These are phyloP conservation scores for Edolisoma coerulescens DNA, from an alignment of 2,113 vertebrate species.

Conservation along the genomic window DNA sequence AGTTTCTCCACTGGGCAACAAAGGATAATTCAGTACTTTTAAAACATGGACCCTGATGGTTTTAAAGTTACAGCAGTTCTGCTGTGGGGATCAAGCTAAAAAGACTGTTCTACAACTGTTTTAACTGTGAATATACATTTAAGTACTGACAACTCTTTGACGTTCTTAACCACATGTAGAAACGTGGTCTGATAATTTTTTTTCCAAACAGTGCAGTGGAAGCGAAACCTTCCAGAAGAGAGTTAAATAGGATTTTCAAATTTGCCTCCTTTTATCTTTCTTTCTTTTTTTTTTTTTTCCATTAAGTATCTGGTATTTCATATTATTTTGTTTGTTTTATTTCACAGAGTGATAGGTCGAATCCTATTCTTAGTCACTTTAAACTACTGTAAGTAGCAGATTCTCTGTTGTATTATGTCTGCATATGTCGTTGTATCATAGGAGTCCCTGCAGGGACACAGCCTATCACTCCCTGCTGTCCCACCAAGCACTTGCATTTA, in stretches of 20 bases:
- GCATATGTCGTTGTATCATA: rapidly evolving
- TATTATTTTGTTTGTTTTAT: not conserved
- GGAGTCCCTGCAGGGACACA: not conserved
- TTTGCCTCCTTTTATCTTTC: not conserved
- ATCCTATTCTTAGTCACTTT: not conserved
- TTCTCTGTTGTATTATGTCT: not conserved
- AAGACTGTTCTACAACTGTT: not conserved
- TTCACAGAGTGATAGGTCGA: not conserved
- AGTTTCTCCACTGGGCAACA: not conserved
- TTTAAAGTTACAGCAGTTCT: not conserved
- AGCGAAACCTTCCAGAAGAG: not conserved
- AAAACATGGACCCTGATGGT: not conserved
- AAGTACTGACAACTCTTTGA: not conserved
- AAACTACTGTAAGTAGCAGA: not conserved
- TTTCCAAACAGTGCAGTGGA: not conserved
- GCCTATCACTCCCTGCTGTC: not conserved
- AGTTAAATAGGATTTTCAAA: not conserved
- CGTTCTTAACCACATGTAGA: not conserved
- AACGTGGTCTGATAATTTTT: not conserved
- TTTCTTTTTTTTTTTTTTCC: not conserved
- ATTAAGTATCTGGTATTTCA: not conserved
- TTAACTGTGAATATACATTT: not conserved
- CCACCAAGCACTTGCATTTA: not conserved
- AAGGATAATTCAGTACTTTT: not conserved
- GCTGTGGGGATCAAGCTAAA: not conserved